Evolutionary conservation across 2,888 invertebrate genomes (phyloP).

Genomic region (Phalangium opilio): DNA sequence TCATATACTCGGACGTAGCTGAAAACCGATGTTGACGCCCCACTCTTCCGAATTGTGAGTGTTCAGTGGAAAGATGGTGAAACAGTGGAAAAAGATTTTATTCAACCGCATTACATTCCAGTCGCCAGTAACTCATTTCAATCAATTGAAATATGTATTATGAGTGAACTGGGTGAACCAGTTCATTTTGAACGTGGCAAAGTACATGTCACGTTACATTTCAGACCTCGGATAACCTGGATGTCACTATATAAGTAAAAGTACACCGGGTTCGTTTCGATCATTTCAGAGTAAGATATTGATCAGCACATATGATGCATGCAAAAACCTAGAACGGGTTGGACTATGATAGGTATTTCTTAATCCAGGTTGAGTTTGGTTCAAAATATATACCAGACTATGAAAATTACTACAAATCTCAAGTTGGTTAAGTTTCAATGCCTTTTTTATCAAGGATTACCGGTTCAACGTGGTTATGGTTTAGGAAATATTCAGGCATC

Average conservation of each 20-base stretch:
- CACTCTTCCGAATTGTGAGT: constrained; percentile 22
- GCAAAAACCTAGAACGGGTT: too few species aligned
- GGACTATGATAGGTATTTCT: too few species aligned
- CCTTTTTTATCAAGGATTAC: too few species aligned
- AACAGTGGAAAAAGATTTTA: background rate
- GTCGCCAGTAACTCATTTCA: constrained; percentile 5
- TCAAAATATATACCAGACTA: too few species aligned
- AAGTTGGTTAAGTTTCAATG: too few species aligned
- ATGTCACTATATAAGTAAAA: background rate
- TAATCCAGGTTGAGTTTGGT: too few species aligned
- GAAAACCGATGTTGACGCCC: constrained; percentile 19
- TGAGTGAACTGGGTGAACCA: constrained; percentile 2
- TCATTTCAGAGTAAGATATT: too few species aligned
- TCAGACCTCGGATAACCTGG: background rate
- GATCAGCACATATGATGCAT: too few species aligned
- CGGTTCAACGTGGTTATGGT: too few species aligned
- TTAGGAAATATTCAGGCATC: too few species aligned
- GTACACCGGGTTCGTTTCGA: too few species aligned
- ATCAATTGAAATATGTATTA: constrained; percentile 10
- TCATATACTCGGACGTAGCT: constrained; percentile 22
- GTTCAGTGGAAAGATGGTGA: constrained; percentile 7
- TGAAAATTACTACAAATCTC: too few species aligned
- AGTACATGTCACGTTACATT: constrained; percentile 5
- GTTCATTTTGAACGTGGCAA: constrained; percentile 7
- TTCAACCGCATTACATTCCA: constrained; percentile 6